A percentile compares a stretch with the other conserved stretches of the same genome.
phyloP scores from a whole-genome alignment of 2,888 invertebrate species.

The Chrysodeixis includens region DNA sequence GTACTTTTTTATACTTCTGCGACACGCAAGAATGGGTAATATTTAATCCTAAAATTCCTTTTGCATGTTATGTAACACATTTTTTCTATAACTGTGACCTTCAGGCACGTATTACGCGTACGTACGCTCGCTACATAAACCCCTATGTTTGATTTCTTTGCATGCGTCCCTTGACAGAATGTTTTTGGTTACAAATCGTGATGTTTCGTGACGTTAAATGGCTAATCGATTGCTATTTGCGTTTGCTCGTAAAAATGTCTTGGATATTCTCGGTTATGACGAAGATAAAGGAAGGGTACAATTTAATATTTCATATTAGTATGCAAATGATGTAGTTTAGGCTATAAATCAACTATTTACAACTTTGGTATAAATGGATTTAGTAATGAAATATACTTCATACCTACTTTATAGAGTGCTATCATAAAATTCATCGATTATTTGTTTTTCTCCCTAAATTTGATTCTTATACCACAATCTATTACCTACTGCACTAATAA shows the following conservation, averaged over 20 bases:
- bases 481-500: too few relatives aligned
- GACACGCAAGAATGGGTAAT: constrained; percentile 14
- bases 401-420: too few relatives aligned
- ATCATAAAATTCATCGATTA: too few relatives aligned
- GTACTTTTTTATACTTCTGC: constrained; percentile 16
- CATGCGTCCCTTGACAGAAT: constrained; percentile 46
- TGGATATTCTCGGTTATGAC: constrained; percentile 32
- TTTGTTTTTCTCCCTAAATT: too few relatives aligned
- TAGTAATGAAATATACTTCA: too few relatives aligned
- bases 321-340: constrained; percentile 22
- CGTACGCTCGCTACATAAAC: constrained; percentile 45
- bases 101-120: constrained; percentile 53
- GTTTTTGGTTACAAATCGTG: constrained; percentile 42
- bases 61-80: constrained; percentile 64
- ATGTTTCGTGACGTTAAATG: constrained; percentile 37
- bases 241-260: constrained; percentile 47
- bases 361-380: background rate
- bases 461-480: too few relatives aligned
- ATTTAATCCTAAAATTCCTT: constrained; percentile 36
- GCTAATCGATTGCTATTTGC: constrained; percentile 38
- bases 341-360: constrained; percentile 27
- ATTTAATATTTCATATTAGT: constrained; percentile 20
- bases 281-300: constrained; percentile 22
- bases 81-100: constrained; percentile 65
- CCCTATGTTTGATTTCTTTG: constrained; percentile 53